Evolutionary conservation across 2,113 vertebrate species (phyloP).

Genomic region (Gymnorhina tibicen): DNA sequence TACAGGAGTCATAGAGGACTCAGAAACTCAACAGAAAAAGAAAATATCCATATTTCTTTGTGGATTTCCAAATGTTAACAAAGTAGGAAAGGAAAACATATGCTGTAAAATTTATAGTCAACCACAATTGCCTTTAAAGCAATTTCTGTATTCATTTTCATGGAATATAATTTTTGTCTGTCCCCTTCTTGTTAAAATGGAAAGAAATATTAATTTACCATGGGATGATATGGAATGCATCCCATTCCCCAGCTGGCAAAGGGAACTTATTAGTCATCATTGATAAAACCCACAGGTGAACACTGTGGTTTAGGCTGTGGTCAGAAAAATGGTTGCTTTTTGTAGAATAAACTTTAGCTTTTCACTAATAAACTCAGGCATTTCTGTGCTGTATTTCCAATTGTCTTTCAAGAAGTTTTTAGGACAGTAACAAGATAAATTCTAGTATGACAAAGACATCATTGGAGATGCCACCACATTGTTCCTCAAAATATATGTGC

Average conservation of each 20-base stretch:
- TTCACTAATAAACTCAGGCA: neutral
- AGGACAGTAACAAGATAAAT: neutral
- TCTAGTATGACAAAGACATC: neutral
- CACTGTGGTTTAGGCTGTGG: neutral
- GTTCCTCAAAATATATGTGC: neutral
- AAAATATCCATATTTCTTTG: neutral
- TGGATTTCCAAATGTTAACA: neutral
- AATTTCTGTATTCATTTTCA: neutral
- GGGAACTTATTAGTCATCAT: neutral
- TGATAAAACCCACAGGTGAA: conserved; percentile 8
- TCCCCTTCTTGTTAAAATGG: neutral
- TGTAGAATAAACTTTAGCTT: neutral
- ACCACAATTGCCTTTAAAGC: neutral
- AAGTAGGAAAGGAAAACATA: neutral
- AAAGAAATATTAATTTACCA: neutral
- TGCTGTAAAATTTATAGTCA: neutral
- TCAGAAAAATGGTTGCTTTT: neutral
- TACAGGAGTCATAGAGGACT: neutral
- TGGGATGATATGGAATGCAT: neutral
- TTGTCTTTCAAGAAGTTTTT: neutral
- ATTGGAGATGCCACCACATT: neutral
- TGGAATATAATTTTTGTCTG: neutral
- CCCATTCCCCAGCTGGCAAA: neutral
- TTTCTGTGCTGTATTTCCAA: neutral
- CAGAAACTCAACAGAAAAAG: neutral